phyloP scores from a whole-genome alignment of 1,140 invertebrate genomes.

The Aphelenchoides besseyi region DNA sequence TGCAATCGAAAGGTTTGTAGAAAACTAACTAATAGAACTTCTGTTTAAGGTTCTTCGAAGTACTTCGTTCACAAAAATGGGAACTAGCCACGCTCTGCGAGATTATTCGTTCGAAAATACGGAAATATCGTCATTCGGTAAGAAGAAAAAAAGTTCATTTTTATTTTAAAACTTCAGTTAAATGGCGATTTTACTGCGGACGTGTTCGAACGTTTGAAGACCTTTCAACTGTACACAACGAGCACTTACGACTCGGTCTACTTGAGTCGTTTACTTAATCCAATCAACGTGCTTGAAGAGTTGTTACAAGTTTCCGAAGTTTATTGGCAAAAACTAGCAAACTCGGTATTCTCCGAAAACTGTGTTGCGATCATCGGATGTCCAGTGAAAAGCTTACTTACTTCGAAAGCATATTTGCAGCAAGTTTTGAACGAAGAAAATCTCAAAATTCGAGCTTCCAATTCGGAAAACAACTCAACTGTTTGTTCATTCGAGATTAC shows the following conservation, averaged over 20 bases:
- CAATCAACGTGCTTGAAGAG: background rate
- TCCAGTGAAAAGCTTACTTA: background rate
- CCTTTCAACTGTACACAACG: background rate
- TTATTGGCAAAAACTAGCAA: constrained; percentile 3
- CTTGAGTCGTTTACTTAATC: background rate
- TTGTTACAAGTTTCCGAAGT: background rate
- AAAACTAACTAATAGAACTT: background rate
- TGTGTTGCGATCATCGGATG: background rate
- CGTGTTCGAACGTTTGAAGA: background rate
- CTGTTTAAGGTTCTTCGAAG: constrained; percentile 5
- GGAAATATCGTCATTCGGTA: background rate
- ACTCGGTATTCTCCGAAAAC: background rate
- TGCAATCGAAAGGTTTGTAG: background rate
- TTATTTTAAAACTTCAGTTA: background rate
- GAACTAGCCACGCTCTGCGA: background rate
- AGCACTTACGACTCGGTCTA: background rate
- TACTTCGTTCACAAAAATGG: background rate
- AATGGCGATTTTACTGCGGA: background rate
- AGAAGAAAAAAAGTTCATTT: background rate
- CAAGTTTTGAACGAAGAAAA: background rate
- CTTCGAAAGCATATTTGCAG: background rate
- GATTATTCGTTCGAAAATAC: background rate
- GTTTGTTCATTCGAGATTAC: too few relatives aligned
- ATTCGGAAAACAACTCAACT: too few relatives aligned
- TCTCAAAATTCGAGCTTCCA: background rate